phyloP scores from a whole-genome alignment of 2,797 vertebrate species.

The Anniella stebbinsi region DNA sequence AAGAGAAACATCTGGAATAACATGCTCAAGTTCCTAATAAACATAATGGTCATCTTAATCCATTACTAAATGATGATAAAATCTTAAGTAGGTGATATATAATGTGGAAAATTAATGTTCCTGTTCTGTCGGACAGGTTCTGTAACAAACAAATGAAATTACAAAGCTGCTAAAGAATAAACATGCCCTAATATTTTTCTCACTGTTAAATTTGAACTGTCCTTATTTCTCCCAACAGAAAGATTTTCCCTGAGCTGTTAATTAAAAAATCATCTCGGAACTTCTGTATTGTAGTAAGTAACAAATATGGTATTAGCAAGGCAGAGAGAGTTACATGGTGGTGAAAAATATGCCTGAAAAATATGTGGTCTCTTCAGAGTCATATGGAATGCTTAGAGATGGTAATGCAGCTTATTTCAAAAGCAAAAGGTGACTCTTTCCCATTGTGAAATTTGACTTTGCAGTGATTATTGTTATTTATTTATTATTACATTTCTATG shows the following conservation, averaged over 20 bases:
- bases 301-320: not conserved
- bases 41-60: conserved; percentile 27
- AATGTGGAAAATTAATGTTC: conserved; percentile 17
- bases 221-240: not conserved
- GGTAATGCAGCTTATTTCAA: not conserved
- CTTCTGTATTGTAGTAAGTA: not conserved
- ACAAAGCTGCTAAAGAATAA: not conserved
- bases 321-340: not conserved
- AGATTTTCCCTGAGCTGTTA: not conserved
- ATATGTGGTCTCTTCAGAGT: not conserved
- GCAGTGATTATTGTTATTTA: not conserved
- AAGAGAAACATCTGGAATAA: conserved; percentile 35
- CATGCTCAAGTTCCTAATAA: conserved; percentile 15
- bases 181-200: not conserved
- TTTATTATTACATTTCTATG: no score
- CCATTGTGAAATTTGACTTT: conserved; percentile 27
- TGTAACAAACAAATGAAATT: not conserved
- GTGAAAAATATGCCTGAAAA: not conserved
- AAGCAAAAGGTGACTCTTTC: not conserved
- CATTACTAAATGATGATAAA: conserved; percentile 22
- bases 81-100: not conserved
- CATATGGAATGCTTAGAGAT: not conserved
- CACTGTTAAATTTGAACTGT: not conserved
- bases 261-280: not conserved
- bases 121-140: not conserved